Conservation (phyloP, 2,113 vertebrate species). For the Saccopteryx leptura region DNA sequence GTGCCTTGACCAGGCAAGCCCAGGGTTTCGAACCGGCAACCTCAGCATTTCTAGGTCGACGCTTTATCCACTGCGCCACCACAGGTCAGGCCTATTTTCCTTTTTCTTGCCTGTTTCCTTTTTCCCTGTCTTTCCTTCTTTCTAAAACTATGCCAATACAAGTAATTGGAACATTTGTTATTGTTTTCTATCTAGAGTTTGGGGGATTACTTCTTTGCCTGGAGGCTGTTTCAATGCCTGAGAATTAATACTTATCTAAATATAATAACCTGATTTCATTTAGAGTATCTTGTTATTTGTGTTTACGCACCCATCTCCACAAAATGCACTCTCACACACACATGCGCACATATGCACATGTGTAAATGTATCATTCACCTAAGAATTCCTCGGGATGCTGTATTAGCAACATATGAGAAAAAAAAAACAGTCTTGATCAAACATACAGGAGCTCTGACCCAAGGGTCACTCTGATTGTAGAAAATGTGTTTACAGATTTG, state of each 20-base stretch:
- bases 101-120: background rate
- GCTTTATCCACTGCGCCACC: too few relatives aligned
- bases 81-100: too few relatives aligned
- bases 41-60: too few relatives aligned
- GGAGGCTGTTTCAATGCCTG: slow-evolving; percentile 18
- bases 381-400: background rate
- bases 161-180: slow-evolving; percentile 15
- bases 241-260: slow-evolving; percentile 60
- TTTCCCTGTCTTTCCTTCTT: background rate
- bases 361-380: background rate
- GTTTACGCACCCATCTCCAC: background rate
- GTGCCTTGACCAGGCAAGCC: too few relatives aligned
- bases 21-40: too few relatives aligned
- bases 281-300: slow-evolving; percentile 56
- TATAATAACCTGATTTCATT: slow-evolving; percentile 59
- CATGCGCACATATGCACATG: too few relatives aligned
- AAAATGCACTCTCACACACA: background rate
- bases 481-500: background rate
- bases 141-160: background rate
- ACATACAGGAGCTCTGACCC: background rate
- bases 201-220: slow-evolving; percentile 17
- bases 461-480: background rate
- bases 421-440: background rate
- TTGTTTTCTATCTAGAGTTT: slow-evolving; percentile 29
- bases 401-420: background rate